These are phyloP conservation scores for Ormyrus labotus DNA, from an alignment of 2,888 invertebrate genomes.

Conservation along the genomic window DNA sequence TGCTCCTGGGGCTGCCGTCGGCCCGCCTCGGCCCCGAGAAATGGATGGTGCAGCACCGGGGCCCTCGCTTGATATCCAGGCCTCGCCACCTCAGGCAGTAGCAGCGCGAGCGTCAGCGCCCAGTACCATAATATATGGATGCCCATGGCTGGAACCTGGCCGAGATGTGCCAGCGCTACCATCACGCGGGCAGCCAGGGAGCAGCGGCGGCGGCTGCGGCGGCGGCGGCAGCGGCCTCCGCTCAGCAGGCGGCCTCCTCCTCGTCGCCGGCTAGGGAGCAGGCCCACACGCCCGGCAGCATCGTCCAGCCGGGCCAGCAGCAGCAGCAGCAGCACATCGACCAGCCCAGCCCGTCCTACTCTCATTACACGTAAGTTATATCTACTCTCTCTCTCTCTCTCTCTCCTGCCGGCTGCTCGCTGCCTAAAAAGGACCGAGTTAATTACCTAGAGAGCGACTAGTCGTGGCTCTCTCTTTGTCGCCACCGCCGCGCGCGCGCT, in stretches of 20 bases:
- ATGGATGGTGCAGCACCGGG: constrained; percentile 47
- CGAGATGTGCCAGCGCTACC: constrained; percentile 76
- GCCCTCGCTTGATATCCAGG: constrained; percentile 23
- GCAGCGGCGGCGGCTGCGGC: constrained; percentile 1
- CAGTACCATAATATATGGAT: constrained; percentile 74
- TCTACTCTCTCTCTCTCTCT: not conserved
- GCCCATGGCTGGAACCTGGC: constrained; percentile 76
- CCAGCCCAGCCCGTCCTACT: constrained; percentile 73
- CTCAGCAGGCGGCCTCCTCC: constrained; percentile 64
- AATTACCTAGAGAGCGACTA: constrained; percentile 28
- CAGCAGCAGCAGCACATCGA: constrained; percentile 72
- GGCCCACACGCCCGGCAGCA: constrained; percentile 45
- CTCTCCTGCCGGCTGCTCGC: constrained; percentile 1
- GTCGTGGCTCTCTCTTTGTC: not conserved
- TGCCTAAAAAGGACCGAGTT: constrained; percentile 48
- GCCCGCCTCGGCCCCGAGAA: constrained; percentile 20
- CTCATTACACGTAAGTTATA: constrained; percentile 74
- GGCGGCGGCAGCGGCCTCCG: constrained; percentile 52
- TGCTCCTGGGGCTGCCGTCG: not conserved
- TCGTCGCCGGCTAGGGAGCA: constrained; percentile 74
- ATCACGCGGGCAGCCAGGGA: constrained; percentile 64
- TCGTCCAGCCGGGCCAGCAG: constrained; percentile 47
- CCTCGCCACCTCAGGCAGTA: constrained; percentile 48
- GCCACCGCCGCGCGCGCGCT: not conserved
- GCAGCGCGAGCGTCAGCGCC: constrained; percentile 4